Percentiles rank a stretch among this genome's conserved stretches.
Conservation (phyloP, 35 echinoderm and acorn worm species). For the Eucidaris tribuloides region DNA sequence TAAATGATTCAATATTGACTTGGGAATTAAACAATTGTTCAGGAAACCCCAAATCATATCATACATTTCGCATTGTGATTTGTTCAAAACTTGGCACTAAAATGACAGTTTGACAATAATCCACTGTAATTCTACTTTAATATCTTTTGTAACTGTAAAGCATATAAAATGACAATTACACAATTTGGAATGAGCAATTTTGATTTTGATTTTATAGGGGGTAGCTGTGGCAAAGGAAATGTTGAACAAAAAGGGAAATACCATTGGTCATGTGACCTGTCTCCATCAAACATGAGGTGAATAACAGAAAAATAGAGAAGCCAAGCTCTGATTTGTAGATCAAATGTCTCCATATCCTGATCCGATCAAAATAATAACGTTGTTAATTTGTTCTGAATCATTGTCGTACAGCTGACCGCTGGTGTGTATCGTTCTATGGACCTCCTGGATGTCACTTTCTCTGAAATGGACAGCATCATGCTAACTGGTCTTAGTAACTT, state of each 20-base stretch:
- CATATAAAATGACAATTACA: too few species aligned
- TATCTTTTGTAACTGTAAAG: too few species aligned
- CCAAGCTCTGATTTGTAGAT: background rate
- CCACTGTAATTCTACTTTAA: too few species aligned
- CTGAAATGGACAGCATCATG: slow-evolving; percentile 2
- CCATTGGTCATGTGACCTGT: background rate
- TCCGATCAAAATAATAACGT: background rate
- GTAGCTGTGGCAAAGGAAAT: too few species aligned
- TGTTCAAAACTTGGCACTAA: too few species aligned
- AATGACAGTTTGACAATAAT: too few species aligned
- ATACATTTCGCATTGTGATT: too few species aligned
- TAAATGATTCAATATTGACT: too few species aligned
- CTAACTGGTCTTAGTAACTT: slow-evolving; percentile 37
- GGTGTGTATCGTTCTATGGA: slow-evolving; percentile 16
- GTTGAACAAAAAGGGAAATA: background rate
- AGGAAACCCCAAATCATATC: too few species aligned
- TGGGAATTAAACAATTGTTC: too few species aligned
- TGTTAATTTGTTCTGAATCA: background rate
- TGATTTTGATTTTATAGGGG: too few species aligned
- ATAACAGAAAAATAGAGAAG: background rate
- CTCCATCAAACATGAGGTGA: background rate
- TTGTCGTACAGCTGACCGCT: slow-evolving; percentile 11
- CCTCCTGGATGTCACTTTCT: background rate
- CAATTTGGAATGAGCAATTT: too few species aligned
- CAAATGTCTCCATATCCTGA: background rate